Base-by-base conservation (phyloP, 2,113 vertebrate species). In the Indri indri region DNA sequence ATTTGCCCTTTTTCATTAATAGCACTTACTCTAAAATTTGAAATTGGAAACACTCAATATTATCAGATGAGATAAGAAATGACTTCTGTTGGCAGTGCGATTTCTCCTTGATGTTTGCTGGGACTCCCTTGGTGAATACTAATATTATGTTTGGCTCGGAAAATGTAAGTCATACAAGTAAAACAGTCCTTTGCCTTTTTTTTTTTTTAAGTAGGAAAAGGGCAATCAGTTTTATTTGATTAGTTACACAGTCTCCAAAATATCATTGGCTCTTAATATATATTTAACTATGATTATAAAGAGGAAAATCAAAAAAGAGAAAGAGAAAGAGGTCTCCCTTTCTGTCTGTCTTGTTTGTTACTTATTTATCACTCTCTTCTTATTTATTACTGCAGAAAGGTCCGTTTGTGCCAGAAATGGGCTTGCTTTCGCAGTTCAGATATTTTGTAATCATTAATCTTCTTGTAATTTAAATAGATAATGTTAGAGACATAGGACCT, bases 201-300 rank as follows among this genome's bases (percentile, higher is more conserved):
- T 12, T 57, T 37, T 23, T 68, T 34, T 87, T 66, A 70, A 82
- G 30, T 90, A 42, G 34, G 17, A 52, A 71, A 88, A 13, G 42
- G 14, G 47, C 85, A 81, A 88, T 81, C 11, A 18, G 23, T 66
- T 92, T 90, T 87, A 65, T 74, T 88, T 94, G 42, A 76, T 81
- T 79, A 47, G 50, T 37, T 59, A 42, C 17, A 6, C n/a, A 80
- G 30, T 66, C 23, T 94, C 32, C 47, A 84, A 68, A 92, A 45
- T 65, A n/a, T 40, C 57, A 25, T 52, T 92, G 40, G n/a, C 57
- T 90, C 37, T 73, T 65, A 84, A 65, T 85, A 12, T 94, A 57
- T 73, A 37, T 27, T 90, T 90, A 84, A 84, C 71, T 96, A n/a
- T 52, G 59, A 77, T 65, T 95, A 96, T 81, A 70, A 86, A 83